These are phyloP conservation scores for Otolemur garnettii DNA, from an alignment of 2,113 vertebrate species.

Conservation along the genomic window DNA sequence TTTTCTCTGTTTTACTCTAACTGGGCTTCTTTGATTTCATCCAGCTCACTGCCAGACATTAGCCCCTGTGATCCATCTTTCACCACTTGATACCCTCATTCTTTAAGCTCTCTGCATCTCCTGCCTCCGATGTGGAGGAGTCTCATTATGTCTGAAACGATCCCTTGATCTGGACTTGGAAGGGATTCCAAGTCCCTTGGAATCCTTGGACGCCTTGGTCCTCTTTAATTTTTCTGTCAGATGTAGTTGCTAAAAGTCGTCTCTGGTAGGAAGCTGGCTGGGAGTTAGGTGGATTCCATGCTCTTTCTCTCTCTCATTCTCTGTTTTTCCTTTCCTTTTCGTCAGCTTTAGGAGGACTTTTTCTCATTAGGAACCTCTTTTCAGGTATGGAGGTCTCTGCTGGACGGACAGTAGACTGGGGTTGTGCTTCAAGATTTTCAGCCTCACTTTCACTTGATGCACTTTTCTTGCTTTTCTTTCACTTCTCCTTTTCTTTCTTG, in stretches of 20 bases:
- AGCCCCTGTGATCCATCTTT: conserved; percentile 99
- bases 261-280: conserved; percentile 93
- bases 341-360: conserved; percentile 93
- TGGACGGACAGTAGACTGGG: conserved; percentile 95
- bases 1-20: conserved; percentile 91
- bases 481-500: conserved; percentile 94
- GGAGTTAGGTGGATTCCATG: conserved; percentile 91
- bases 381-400: conserved; percentile 98
- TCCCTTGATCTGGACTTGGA: conserved; percentile 98
- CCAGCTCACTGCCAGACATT: conserved; percentile 92
- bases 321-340: conserved; percentile 92
- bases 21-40: conserved; percentile 90
- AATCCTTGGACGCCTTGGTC: conserved; percentile 98
- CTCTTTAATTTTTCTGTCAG: conserved; percentile 98
- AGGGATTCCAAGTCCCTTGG: too few relatives aligned
- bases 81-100: conserved; percentile 94
- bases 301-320: conserved; percentile 90
- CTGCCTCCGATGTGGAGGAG: conserved; percentile 98
- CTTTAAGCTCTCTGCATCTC: conserved; percentile 98
- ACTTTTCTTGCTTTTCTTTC: conserved; percentile 96
- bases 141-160: conserved; percentile 96
- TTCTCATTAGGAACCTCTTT: conserved; percentile 97
- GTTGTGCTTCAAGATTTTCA: conserved; percentile 91
- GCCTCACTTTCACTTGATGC: conserved; percentile 92
- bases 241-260: conserved; percentile 95